Evolutionary conservation across 2,797 vertebrate species (phyloP).

Genomic region (Ataeniobius toweri): DNA sequence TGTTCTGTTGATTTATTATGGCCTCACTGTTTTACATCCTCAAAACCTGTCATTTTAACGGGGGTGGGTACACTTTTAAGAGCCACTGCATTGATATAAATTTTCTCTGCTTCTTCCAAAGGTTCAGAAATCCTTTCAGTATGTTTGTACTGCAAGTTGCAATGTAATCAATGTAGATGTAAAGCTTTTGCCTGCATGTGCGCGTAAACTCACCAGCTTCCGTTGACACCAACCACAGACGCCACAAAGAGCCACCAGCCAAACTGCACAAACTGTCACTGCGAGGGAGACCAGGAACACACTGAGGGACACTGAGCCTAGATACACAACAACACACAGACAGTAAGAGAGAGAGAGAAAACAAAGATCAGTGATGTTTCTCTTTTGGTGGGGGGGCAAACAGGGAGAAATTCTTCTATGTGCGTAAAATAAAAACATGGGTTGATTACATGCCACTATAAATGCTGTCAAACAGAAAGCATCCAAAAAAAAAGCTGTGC

Average conservation of each 20-base stretch:
- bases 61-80: no score
- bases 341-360: slow-evolving; percentile 20
- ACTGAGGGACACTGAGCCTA: slow-evolving; percentile 93
- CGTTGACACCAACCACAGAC: slow-evolving; percentile 99
- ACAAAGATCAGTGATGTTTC: slow-evolving; percentile 25
- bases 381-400: background rate
- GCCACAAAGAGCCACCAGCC: slow-evolving; percentile 96
- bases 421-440: slow-evolving; percentile 32
- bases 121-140: slow-evolving; percentile 36
- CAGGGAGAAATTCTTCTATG: slow-evolving; percentile 18
- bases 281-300: slow-evolving; percentile 97
- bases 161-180: slow-evolving; percentile 8
- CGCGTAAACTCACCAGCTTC: slow-evolving; percentile 90
- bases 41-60: no score
- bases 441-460: slow-evolving; percentile 22
- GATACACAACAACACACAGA: slow-evolving; percentile 57
- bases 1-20: background rate
- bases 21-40: no score
- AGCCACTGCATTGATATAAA: slow-evolving; percentile 13
- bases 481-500: slow-evolving; percentile 28
- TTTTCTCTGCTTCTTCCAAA: slow-evolving; percentile 28
- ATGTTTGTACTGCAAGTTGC: slow-evolving; percentile 34
- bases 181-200: slow-evolving; percentile 14
- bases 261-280: slow-evolving; percentile 96
- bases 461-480: slow-evolving; percentile 23